Evolutionary conservation across 2,888 invertebrate species (phyloP).

Genomic region (Amiota mariae): DNA sequence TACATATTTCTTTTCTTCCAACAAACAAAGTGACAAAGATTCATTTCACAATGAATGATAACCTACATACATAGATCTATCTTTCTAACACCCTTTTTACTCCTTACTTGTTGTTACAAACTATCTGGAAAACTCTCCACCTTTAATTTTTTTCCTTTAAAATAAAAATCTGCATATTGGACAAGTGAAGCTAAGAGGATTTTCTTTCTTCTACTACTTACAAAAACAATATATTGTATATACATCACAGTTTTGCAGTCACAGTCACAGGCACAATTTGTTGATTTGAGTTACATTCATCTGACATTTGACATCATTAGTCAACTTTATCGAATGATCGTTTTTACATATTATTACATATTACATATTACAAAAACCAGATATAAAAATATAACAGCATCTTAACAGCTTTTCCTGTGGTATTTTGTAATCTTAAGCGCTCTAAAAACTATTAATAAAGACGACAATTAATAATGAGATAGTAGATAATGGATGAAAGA

Average conservation of each 20-base stretch:
- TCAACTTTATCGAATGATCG: slow-evolving; percentile 60
- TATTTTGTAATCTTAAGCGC: slow-evolving; percentile 13
- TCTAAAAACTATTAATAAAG: slow-evolving; percentile 21
- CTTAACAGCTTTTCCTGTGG: slow-evolving; percentile 24
- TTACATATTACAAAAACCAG: too few species aligned
- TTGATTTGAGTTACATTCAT: slow-evolving; percentile 5
- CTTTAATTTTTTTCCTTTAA: background rate
- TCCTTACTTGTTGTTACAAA: background rate
- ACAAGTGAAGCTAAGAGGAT: slow-evolving; percentile 26
- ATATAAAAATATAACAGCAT: slow-evolving; percentile 41
- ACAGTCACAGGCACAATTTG: background rate
- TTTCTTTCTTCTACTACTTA: background rate
- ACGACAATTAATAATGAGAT: background rate
- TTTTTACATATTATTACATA: slow-evolving; percentile 31
- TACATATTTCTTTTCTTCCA: too few species aligned
- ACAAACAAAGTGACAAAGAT: too few species aligned
- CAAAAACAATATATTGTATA: background rate
- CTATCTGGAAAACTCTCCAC: background rate
- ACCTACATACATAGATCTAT: background rate
- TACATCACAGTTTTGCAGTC: background rate
- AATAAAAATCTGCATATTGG: background rate
- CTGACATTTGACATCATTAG: slow-evolving; percentile 60
- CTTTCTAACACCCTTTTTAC: background rate
- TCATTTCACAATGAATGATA: slow-evolving; percentile 58
- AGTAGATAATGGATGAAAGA: background rate